Base-by-base conservation (phyloP, 2,888 invertebrate genomes). In the Ornithoptera priamus region DNA sequence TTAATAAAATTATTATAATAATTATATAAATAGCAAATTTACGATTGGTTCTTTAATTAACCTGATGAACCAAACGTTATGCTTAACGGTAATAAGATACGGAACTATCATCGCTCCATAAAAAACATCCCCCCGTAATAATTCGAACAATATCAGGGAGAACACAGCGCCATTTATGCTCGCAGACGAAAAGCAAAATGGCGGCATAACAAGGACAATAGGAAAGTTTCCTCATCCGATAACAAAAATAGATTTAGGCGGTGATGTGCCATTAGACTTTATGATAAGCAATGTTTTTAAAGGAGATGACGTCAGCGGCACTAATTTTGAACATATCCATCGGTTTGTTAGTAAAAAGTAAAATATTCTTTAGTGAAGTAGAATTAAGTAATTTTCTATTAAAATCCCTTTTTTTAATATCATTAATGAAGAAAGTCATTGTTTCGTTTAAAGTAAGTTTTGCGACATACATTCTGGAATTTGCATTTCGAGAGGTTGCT, bases 121-220 rank as follows among this genome's bases (percentile, higher is more conserved):
- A 64, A 62, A 58, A 65, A 58, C 58, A 58, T 58, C 22, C 64
- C 42, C 18, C 12, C 57, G 39, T 20, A 42, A 65, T 65, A 58
- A 65, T 46, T 39, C 42, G 22, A 65, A 58, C 24, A 58, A 65
- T 58, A 24, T 64, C 7, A 58, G 36, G 42, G 65, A 65, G 58
- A 65, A 58, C 65, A 58, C 65, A 65, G 56, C 57, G 57, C 6
- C 56, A 57, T 65, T 65, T 65, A 36, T 18, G 56, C 64, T 65
- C 12, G 5, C 64, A 10, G 20, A 56, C 24, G 50, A 62, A 24
- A 62, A 46, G 24, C 7, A 62, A 53, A 53, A 64, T 42, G 50
- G 63, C 62, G 62, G 56, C n/a, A 56, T n/a, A 56, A 56, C 53
- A 64, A 64, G 61, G 61, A 61, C 61, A 61, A 42, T 42, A 36